Evolutionary conservation across 2,797 vertebrate species (phyloP).

Genomic region (Acipenser oxyrinchus): DNA sequence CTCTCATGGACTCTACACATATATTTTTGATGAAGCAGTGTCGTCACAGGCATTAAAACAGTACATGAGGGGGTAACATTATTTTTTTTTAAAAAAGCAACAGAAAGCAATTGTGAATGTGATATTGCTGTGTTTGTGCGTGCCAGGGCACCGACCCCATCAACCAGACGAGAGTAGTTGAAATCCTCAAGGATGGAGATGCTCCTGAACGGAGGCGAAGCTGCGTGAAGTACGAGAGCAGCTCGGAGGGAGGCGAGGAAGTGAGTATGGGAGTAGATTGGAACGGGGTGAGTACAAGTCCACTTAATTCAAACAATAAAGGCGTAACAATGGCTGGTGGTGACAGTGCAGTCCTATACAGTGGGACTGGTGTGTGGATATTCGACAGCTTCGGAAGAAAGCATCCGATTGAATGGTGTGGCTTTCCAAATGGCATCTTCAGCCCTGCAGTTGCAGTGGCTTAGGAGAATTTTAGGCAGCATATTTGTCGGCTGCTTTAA

Average conservation of each 20-base stretch:
- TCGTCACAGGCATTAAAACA: too few relatives aligned
- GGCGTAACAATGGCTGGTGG: constrained; percentile 17
- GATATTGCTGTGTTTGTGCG: constrained; percentile 11
- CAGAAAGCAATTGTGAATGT: not conserved
- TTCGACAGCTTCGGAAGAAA: too few relatives aligned
- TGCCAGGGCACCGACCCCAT: constrained; percentile 85
- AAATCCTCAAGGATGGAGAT: constrained; percentile 87
- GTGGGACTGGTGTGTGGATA: constrained; percentile 20
- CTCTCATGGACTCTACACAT: too few relatives aligned
- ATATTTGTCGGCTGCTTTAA: too few relatives aligned
- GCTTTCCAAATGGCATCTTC: too few relatives aligned
- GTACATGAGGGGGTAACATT: too few relatives aligned
- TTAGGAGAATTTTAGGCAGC: too few relatives aligned
- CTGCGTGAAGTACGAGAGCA: constrained; percentile 82
- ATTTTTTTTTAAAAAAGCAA: too few relatives aligned
- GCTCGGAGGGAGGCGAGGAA: constrained; percentile 88
- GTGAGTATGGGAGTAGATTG: constrained; percentile 96
- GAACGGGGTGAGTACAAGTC: constrained; percentile 96
- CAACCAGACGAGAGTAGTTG: constrained; percentile 88
- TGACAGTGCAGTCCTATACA: constrained; percentile 21
- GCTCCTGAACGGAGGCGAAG: constrained; percentile 67
- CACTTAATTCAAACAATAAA: constrained; percentile 41
- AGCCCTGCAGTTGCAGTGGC: too few relatives aligned
- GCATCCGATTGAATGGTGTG: too few relatives aligned
- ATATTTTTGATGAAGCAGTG: too few relatives aligned